These are phyloP conservation scores for Penaeus vannamei DNA, from an alignment of 1,140 invertebrate genomes.

Conservation along the genomic window DNA sequence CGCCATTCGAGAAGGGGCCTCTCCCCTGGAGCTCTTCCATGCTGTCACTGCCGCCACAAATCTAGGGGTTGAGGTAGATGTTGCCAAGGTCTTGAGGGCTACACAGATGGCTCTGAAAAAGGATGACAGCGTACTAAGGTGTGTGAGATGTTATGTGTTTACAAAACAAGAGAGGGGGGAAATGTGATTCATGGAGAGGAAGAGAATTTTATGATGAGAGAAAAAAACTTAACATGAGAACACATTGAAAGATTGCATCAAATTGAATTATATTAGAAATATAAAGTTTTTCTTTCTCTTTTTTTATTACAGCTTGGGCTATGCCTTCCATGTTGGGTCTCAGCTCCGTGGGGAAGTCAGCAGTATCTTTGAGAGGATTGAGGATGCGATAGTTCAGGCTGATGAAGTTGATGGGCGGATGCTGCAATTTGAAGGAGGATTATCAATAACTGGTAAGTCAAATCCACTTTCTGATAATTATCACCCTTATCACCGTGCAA, in stretches of 20 bases:
- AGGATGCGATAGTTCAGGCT: conserved; percentile 92
- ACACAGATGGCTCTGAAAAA: conserved; percentile 81
- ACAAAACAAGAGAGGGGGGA: neutral
- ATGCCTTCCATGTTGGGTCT: conserved; percentile 86
- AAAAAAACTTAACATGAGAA: neutral
- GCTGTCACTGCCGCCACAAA: conserved; percentile 71
- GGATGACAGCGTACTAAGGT: conserved; percentile 83
- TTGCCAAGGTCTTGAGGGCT: conserved; percentile 77
- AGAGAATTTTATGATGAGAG: neutral
- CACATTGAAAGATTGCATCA: neutral
- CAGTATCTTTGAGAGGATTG: conserved; percentile 82
- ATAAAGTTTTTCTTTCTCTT: neutral
- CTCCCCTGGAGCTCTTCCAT: conserved; percentile 73
- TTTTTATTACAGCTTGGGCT: conserved; percentile 80
- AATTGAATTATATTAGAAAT: neutral
- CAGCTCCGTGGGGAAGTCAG: conserved; percentile 77
- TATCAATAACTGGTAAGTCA: conserved; percentile 76
- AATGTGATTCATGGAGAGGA: neutral
- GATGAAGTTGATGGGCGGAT: conserved; percentile 93
- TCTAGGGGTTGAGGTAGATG: conserved; percentile 72
- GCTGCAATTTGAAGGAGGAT: conserved; percentile 94
- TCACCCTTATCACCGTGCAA: too few relatives aligned
- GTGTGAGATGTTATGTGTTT: conserved; percentile 68
- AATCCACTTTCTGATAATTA: neutral
- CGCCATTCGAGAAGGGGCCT: conserved; percentile 73